Evolutionary conservation across 1,140 invertebrate species (phyloP), one percentile per base, ranked within the genome.

Genomic region (Listronotus oregonensis): DNA sequence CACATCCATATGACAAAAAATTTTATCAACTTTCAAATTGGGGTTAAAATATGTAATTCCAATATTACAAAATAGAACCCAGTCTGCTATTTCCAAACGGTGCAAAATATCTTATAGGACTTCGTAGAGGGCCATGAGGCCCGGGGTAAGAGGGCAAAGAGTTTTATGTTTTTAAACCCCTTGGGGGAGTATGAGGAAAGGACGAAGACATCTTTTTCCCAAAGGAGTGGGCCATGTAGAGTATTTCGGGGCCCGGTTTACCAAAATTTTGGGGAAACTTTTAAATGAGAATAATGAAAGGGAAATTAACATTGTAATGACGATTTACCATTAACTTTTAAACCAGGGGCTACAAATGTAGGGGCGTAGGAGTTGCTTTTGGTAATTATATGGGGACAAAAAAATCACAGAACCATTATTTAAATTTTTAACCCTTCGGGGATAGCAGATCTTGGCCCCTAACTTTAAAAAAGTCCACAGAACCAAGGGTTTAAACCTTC

Each of bases 111-210:
- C 81, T 77, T 18, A 90, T 78, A 6, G 91, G 90, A 66, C 88
- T 90, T 72, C 83, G 85, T 3, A 92, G 83, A 62, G 79, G 0
- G 82, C 80, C 75, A 92, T 83, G 69, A 91, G 0, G 86, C 88
- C 0, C 93, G 85, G 0, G 93, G 93, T 1, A 89, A 96, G 77
- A 61, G 82, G 83, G 86, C 82, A 80, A 91, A 85, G 63, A 81
- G 76, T 76, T 81, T 76, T 7, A 79, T 74, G 34, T 83, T 78
- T 71, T 85, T 85, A 34, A n/a, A 85, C 84, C 64, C 83, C 83
- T 66, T 85, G 77, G 0, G 84, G 83, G 27, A 78, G 73, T 14
- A 73, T 14, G 83, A 82, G 21, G 82, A 70, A 68, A 83, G 78
- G 1, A 82, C 83, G 49, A 80, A 84, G 84, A 82, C 63, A 81